A percentile compares a stretch with the other conserved stretches of the same genome.
phyloP scores from a whole-genome alignment of 2,113 vertebrate genomes.

The Protobothrops mucrosquamatus region DNA sequence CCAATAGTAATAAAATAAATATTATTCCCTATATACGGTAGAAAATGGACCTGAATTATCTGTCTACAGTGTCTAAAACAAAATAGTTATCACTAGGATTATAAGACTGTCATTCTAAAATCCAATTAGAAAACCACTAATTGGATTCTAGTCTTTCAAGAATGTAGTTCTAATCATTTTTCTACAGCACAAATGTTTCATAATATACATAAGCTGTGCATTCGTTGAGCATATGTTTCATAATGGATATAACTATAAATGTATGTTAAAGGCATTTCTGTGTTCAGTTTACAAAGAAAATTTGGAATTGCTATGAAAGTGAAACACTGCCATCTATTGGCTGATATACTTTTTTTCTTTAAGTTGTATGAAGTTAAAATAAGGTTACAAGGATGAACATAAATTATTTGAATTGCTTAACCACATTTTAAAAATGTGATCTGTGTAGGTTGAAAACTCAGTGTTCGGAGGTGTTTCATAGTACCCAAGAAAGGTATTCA shows the following conservation, averaged over 20 bases:
- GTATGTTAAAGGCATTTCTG: constrained; percentile 42
- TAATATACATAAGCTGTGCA: constrained; percentile 52
- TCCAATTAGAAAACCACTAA: background rate
- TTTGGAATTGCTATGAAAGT: constrained; percentile 55
- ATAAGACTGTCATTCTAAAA: background rate
- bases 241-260: constrained; percentile 56
- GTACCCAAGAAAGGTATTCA: background rate
- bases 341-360: background rate
- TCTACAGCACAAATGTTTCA: background rate
- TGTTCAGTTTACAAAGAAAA: constrained; percentile 32
- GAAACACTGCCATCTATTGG: constrained; percentile 74
- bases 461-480: background rate
- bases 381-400: background rate
- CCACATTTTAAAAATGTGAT: background rate
- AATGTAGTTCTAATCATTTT: background rate
- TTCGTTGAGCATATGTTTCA: constrained; percentile 57
- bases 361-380: constrained; percentile 24
- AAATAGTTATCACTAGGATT: background rate
- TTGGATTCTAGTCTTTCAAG: background rate
- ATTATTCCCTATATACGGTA: background rate
- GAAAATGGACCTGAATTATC: background rate
- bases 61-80: background rate
- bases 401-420: background rate
- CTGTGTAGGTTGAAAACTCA: background rate
- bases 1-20: too few relatives aligned